These are phyloP conservation scores for Tapirus indicus DNA, from an alignment of 2,797 vertebrate species.

Conservation along the genomic window DNA sequence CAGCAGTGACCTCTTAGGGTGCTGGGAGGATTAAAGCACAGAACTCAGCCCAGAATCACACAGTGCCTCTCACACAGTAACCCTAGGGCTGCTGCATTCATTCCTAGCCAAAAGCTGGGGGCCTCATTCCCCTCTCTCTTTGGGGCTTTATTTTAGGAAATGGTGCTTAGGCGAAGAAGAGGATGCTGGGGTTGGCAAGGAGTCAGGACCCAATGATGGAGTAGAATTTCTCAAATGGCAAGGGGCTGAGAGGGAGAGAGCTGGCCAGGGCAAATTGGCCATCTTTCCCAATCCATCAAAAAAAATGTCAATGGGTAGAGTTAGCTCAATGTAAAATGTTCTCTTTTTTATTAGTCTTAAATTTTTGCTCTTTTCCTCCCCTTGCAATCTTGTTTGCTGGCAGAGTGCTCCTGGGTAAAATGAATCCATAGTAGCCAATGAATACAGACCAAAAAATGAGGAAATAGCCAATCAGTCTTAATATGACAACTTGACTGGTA, in stretches of 20 bases:
- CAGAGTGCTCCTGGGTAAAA: background rate
- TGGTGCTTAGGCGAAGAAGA: background rate
- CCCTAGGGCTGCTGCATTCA: accelerated
- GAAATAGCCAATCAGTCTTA: background rate
- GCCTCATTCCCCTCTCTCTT: background rate
- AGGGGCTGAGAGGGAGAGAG: background rate
- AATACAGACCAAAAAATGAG: background rate
- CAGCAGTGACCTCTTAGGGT: background rate
- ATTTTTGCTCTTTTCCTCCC: background rate
- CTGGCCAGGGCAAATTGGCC: background rate
- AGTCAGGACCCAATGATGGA: background rate
- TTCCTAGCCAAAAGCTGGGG: background rate
- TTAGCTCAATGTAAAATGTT: background rate
- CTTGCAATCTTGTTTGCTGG: background rate
- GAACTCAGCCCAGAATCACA: background rate
- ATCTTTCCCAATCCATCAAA: background rate
- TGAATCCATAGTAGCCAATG: background rate
- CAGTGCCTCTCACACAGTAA: background rate
- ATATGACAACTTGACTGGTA: background rate
- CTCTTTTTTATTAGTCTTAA: background rate
- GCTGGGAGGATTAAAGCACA: background rate
- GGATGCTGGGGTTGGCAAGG: background rate
- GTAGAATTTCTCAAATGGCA: background rate
- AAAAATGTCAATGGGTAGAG: background rate
- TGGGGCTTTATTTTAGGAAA: background rate